Base-by-base conservation (phyloP, 2,888 invertebrate genomes). In the Augiades crinisus region DNA sequence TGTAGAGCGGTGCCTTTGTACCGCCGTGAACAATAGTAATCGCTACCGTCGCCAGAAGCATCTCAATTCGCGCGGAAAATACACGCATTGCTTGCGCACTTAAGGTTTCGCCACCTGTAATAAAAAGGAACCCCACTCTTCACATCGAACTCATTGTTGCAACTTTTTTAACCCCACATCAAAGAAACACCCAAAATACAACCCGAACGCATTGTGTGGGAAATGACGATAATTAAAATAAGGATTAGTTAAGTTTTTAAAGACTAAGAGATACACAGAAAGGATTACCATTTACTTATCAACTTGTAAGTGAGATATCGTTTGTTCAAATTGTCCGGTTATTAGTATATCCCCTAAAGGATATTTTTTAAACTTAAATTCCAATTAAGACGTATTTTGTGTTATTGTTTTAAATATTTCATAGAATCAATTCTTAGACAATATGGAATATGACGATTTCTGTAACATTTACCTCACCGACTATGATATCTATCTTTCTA, bases 31-130 rank as follows among this genome's bases (percentile, higher is more conserved):
- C 50, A 50, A 50, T 37, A 30, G 50, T 30, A 43, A 50, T 43
- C 36, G 50, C 50, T 30, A 57, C 46, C 66, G 57, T 55, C 56
- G 53, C 53, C 58, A 56, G 57, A 60, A 70, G 70, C 72, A 53
- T 55, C 56, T 53, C 62, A 67, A 76, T 75, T 75, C 78, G 73
- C 72, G 75, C 68, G 78, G 75, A 81, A 78, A 71, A 68, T 65
- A 59, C 70, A 67, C 78, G 74, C 75, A 67, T 76, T 74, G 71
- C 63, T 78, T 74, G 77, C 70, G 70, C 87, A 89, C 86, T 89
- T 88, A 78, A 84, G 72, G 70, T 73, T 73, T 82, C 74, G 74
- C 79, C 86, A 88, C 86, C 82, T 87, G 81, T 64, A 66, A 77
- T 77, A 81, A 84, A 84, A 81, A 78, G 69, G 63, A 55, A 57